Evolutionary conservation across 2,888 invertebrate genomes (phyloP), one percentile per base, ranked within the genome.

Genomic region (Xylocampa areola): DNA sequence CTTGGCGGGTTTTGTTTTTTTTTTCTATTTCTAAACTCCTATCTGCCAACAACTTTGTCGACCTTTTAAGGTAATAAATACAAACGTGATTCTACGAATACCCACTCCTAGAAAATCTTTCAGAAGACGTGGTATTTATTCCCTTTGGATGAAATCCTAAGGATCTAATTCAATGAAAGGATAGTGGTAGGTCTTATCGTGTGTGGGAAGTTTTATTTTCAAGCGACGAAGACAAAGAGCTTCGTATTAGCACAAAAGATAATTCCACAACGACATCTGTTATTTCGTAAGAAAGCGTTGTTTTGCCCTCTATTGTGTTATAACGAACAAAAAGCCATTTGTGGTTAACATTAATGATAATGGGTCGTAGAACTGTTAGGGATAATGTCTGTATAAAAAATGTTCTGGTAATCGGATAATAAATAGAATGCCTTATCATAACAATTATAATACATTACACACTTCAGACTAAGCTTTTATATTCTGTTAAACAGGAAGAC

Each of bases 241-340:
- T 52, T 47, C 29, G 27, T 37, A 32, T 66, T 51, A 32, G 48
- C 25, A 17, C 43, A 35, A 71, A 36, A 48, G 39, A 68, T 68
- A 72, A 68, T 52, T 60, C 23, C 19, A 43, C 43, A 60, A 53
- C 45, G 39, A 55, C 37, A 51, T 53, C 40, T 58, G 29, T 48
- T 54, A 33, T 14, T 54, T 51, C 32, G 13, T 44, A 44, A 49
- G 37, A 25, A 45, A 43, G n/a, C 19, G n/a, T 36, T 53, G 19
- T 53, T 51, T 36, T 30, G 11, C 10, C 29, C 29, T 49, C 19
- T 45, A 55, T 52, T 52, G 29, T 52, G 29, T 37, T 39, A 32
- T 17, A 7, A 1, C 19, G 5, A 48, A 60, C 32, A 40, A 40
- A 19, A 41, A 36, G 37, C 8, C 14, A 25, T 55, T 49, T 55